Evolutionary conservation across 37 sponge, comb jelly and placozoan species (phyloP), one percentile per base, ranked within the genome.

Genomic region (Trichoplax adhaerens): DNA sequence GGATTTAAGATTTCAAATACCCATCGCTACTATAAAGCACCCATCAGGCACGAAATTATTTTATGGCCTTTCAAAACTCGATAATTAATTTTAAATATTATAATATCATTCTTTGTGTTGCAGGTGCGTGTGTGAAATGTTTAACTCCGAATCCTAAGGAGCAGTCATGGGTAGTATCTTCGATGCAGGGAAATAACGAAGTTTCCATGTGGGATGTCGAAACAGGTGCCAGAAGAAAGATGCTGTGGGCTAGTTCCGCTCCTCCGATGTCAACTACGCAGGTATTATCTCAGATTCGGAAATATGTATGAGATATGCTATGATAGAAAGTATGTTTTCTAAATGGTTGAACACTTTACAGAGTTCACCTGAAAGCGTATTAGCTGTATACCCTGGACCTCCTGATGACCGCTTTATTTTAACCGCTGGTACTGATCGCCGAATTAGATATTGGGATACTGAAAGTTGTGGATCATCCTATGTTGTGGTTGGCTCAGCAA

Each of bases 1-100:
- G 95, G 95, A 94, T 77, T 80, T 94, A 77, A 68, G 95, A 70
- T 94, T 86, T 70, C 93, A 87, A 56, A 83, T 91, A 51, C 93
- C 93, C 66, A 86, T 91, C 50, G 73, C 81, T 5, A 65, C 85
- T 53, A 87, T 87, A 87, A 78, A 81, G 57, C 84, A 87, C 62
- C 61, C 66, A 46, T 81, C 78, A 12, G 12, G 12, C 12, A 60
- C 12, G 62, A 60, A 12, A 67, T 10, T 7, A n/a, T 10, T 52
- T n/a, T 8, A 29, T 29, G 29, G 29, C 29, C 29, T 29, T 29
- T 29, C 29, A 29, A 29, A 29, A 29, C 29, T 29, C 29, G 29
- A 29, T 29, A 29, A 29, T 29, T 29, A 29, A 29, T 29, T 29
- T 29, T 29, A 29, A 29, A 29, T 29, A 29, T 29, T 29, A 29